These are phyloP conservation scores for Stenodera caucasica DNA, from an alignment of 2,888 invertebrate species.

Conservation along the genomic window DNA sequence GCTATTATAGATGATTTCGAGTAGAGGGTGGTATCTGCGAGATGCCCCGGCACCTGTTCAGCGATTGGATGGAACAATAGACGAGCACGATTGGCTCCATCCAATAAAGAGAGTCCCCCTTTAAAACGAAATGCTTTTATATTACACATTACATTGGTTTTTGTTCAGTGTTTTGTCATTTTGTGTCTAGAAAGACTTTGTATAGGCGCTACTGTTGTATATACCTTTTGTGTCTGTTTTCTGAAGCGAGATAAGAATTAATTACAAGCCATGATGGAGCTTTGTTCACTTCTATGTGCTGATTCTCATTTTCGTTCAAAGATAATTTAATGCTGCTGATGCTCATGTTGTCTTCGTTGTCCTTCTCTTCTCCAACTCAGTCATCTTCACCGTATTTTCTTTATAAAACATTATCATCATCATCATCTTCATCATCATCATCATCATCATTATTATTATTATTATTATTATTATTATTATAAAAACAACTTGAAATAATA, in stretches of 20 bases:
- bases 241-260: constrained; percentile 53
- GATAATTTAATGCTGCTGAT: constrained; percentile 52
- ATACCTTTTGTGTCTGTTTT: constrained; percentile 51
- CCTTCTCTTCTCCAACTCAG: constrained; percentile 17
- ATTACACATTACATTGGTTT: constrained; percentile 53
- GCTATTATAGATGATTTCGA: neutral
- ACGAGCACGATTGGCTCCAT: constrained; percentile 51
- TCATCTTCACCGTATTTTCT: constrained; percentile 12
- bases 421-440: neutral
- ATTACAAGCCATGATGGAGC: constrained; percentile 31
- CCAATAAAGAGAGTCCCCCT: constrained; percentile 45
- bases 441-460: neutral
- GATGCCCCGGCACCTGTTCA: constrained; percentile 47
- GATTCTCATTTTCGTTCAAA: constrained; percentile 52
- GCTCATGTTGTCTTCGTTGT: neutral
- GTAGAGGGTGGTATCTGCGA: constrained; percentile 33
- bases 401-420: neutral
- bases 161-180: constrained; percentile 56
- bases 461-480: neutral
- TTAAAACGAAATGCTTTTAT: constrained; percentile 38
- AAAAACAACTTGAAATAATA: neutral
- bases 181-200: constrained; percentile 54
- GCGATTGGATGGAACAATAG: constrained; percentile 53
- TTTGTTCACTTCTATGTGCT: constrained; percentile 49
- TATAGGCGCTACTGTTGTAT: constrained; percentile 48